These are phyloP conservation scores for Prosapia bicincta DNA, from an alignment of 2,888 invertebrate species.

Conservation along the genomic window DNA sequence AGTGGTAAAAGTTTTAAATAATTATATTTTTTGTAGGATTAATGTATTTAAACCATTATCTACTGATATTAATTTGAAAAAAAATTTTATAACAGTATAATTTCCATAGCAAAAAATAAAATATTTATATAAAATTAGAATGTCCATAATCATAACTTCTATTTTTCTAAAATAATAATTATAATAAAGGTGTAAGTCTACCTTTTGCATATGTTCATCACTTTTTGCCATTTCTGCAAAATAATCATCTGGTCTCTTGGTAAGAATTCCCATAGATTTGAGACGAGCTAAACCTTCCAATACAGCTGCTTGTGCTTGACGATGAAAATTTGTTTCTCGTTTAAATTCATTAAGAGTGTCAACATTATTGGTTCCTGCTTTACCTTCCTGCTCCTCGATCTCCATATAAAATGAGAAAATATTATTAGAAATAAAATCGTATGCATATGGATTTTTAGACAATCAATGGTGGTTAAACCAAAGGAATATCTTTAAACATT, in stretches of 20 bases:
- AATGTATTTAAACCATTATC: too few relatives aligned
- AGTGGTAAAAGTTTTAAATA: too few relatives aligned
- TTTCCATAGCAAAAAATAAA: too few relatives aligned
- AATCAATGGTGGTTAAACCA: background rate
- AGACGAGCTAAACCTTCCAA: constrained; percentile 74
- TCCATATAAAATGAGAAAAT: constrained; percentile 33
- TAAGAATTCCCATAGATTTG: constrained; percentile 69
- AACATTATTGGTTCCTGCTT: constrained; percentile 39
- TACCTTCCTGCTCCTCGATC: constrained; percentile 44
- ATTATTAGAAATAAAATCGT: background rate
- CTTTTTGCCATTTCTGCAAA: constrained; percentile 99
- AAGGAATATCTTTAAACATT: too few relatives aligned
- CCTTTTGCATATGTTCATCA: constrained; percentile 96
- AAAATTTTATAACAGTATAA: too few relatives aligned
- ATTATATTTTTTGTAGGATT: too few relatives aligned
- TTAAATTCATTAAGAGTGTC: constrained; percentile 80
- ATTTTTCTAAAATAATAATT: too few relatives aligned
- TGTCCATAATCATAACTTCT: too few relatives aligned
- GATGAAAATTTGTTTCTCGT: constrained; percentile 81
- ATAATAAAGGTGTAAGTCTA: constrained; percentile 37
- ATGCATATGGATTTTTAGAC: background rate
- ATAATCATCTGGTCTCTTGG: constrained; percentile 90
- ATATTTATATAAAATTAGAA: too few relatives aligned
- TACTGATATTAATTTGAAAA: too few relatives aligned
- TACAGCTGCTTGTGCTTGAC: constrained; percentile 85